These are phyloP conservation scores for Mormyrops boulengeri DNA, from an alignment of 2,797 vertebrate species.

Conservation along the genomic window DNA sequence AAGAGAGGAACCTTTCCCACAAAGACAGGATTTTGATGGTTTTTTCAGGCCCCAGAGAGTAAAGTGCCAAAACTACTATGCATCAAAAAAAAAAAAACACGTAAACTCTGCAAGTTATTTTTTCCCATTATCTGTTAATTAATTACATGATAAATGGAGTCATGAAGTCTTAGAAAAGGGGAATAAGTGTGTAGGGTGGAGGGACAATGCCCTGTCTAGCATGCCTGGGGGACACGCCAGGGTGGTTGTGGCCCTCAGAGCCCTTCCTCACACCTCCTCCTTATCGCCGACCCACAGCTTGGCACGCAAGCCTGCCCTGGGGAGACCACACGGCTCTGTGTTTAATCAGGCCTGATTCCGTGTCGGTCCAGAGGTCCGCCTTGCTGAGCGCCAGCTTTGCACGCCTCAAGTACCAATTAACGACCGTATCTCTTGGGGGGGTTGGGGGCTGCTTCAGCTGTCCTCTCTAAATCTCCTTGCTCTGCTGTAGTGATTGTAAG, in stretches of 20 bases:
- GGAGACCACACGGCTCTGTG: conserved; percentile 20
- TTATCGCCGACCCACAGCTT: conserved; percentile 33
- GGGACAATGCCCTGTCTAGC: background rate
- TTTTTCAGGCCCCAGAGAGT: background rate
- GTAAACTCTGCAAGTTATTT: background rate
- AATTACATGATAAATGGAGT: background rate
- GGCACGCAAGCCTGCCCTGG: background rate
- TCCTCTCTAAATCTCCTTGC: background rate
- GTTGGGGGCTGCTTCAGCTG: background rate
- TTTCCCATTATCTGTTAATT: background rate
- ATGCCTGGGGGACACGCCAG: background rate
- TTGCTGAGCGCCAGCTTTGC: conserved; percentile 24
- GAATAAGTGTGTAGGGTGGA: background rate
- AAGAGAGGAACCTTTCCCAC: background rate
- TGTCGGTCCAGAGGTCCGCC: conserved; percentile 22
- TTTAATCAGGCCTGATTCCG: conserved; percentile 37
- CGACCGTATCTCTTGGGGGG: background rate
- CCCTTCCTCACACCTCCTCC: conserved; percentile 13
- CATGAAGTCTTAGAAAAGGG: background rate
- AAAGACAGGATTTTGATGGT: background rate
- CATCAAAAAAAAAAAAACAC: background rate
- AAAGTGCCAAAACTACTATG: background rate
- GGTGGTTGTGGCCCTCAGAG: background rate
- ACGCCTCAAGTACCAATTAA: conserved; percentile 40
- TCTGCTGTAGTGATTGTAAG: conserved; percentile 1